A percentile compares a stretch with the other conserved stretches of the same genome.
Evolutionary conservation across 53 echinoderm and acorn worm species (phyloP).

Genomic region (Hippasteria phrygiana): DNA sequence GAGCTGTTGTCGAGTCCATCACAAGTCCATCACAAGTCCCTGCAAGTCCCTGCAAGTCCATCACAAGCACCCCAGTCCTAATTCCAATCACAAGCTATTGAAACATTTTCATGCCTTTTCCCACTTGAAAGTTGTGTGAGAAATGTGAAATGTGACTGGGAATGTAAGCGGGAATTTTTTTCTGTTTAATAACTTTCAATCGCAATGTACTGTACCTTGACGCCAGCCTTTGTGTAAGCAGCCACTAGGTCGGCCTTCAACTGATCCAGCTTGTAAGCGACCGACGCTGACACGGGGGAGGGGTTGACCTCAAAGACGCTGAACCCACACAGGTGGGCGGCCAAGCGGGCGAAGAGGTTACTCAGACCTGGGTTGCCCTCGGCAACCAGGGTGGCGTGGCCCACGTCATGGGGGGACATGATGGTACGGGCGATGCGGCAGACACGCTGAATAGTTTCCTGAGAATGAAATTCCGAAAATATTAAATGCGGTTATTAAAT

Average conservation of each 20-base stretch:
- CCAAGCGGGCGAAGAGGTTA: constrained; percentile 84
- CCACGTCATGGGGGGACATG: constrained; percentile 94
- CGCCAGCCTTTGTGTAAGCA: constrained; percentile 95
- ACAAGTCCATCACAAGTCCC: no score
- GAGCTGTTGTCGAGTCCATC: no score
- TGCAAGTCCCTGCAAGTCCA: no score
- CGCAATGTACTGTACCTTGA: constrained; percentile 76
- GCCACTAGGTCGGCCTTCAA: constrained; percentile 94
- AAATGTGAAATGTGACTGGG: no score
- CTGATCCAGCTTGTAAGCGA: constrained; percentile 85
- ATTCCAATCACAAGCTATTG: no score
- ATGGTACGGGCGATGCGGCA: constrained; percentile 95
- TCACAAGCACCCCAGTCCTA: no score
- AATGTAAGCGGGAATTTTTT: no score
- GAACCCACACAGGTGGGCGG: constrained; percentile 95
- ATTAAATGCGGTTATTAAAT: no score
- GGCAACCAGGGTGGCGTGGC: constrained; percentile 87
- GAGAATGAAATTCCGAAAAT: not conserved
- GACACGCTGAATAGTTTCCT: constrained; percentile 96
- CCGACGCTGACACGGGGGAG: constrained; percentile 78
- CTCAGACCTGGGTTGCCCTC: constrained; percentile 96
- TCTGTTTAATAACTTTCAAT: no score
- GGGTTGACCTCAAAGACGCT: constrained; percentile 88
- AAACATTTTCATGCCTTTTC: no score
- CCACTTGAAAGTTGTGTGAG: no score